Evolutionary conservation across 2,888 invertebrate genomes (phyloP).

Genomic region (Chironomus riparius): DNA sequence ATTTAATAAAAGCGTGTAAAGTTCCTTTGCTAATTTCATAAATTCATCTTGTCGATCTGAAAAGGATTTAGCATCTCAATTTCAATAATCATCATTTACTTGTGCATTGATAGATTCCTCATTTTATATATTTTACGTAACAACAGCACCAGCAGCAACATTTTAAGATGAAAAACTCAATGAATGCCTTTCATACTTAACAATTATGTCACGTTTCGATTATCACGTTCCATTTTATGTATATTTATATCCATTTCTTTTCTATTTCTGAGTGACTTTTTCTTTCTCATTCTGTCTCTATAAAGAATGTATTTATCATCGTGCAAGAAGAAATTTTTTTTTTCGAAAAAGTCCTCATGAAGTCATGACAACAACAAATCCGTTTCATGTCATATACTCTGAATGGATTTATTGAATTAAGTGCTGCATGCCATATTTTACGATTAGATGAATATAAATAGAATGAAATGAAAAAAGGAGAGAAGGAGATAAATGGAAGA

Average conservation of each 20-base stretch:
- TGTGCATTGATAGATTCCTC: background rate
- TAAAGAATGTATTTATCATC: background rate
- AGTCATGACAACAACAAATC: constrained; percentile 19
- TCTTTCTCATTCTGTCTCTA: background rate
- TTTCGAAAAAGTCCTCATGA: background rate
- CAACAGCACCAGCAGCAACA: background rate
- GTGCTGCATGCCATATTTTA: background rate
- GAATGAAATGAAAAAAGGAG: background rate
- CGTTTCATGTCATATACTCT: constrained; percentile 3
- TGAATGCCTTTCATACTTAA: background rate
- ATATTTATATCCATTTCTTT: constrained; percentile 19
- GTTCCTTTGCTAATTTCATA: too few species aligned
- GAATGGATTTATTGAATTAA: constrained; percentile 24
- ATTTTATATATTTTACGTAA: too few species aligned
- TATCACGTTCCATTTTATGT: constrained; percentile 26
- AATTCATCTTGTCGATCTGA: too few species aligned
- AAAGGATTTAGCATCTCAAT: too few species aligned
- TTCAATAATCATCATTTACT: background rate
- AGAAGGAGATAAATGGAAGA: too few species aligned
- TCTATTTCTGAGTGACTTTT: background rate
- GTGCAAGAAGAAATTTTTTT: background rate
- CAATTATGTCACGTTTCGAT: constrained; percentile 26
- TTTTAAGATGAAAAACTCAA: background rate
- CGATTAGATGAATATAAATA: background rate
- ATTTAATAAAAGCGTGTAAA: too few species aligned